Conservation (phyloP, 2,888 invertebrate species). For the Oxytorus armatus region DNA sequence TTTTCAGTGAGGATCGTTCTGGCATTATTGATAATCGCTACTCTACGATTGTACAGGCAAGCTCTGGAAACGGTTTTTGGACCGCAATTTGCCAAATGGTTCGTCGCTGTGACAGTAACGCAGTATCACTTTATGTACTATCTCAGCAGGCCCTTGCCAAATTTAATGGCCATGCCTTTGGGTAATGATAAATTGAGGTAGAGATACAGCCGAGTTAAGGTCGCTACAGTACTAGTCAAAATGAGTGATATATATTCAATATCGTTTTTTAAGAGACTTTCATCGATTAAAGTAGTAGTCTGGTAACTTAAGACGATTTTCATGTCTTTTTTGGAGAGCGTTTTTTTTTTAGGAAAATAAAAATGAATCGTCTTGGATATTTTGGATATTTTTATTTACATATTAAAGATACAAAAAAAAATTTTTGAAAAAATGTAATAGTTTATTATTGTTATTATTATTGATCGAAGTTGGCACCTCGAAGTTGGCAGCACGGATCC, state of each 20-base stretch:
- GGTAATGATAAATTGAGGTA: slow-evolving; percentile 87
- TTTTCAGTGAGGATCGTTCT: slow-evolving; percentile 93
- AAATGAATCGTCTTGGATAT: no score
- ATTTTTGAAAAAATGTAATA: no score
- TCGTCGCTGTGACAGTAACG: slow-evolving; percentile 92
- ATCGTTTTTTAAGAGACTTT: background rate
- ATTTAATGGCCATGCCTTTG: slow-evolving; percentile 95
- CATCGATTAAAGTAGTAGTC: slow-evolving; percentile 45
- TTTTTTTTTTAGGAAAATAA: no score
- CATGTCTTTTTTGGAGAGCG: no score
- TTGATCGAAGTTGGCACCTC: no score
- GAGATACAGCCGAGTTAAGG: slow-evolving; percentile 29
- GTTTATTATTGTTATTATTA: no score
- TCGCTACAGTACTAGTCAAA: background rate
- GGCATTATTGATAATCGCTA: slow-evolving; percentile 90
- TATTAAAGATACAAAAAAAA: no score
- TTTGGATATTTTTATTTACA: no score
- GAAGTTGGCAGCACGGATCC: no score
- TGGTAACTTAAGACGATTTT: no score
- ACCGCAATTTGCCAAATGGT: slow-evolving; percentile 91
- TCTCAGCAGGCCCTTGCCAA: slow-evolving; percentile 96
- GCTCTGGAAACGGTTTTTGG: slow-evolving; percentile 93
- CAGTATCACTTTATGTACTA: slow-evolving; percentile 99
- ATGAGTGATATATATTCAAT: background rate
- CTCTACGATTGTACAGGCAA: slow-evolving; percentile 91